Base-by-base conservation (phyloP, 2,113 vertebrate species). In the Pimephales promelas region DNA sequence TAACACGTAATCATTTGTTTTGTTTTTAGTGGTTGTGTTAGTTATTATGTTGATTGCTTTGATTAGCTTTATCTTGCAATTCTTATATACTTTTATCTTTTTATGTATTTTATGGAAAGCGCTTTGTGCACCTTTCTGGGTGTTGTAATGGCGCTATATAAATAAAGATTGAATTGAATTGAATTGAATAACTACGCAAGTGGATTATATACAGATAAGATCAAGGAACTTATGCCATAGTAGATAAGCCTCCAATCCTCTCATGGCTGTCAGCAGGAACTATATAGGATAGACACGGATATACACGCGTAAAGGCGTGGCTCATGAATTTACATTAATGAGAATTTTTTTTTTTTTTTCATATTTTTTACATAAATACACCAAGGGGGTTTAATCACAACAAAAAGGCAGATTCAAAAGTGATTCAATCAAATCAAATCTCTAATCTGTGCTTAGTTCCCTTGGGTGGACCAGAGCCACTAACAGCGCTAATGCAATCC, bases 171-270 rank as follows among this genome's bases (percentile, higher is more conserved):
- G n/a, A n/a, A n/a, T n/a, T n/a, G n/a, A n/a, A n/a, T n/a, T n/a
- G n/a, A n/a, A n/a, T n/a, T n/a, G n/a, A n/a, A n/a, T n/a, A n/a
- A n/a, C 82, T 75, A 40, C 71, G 54, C 43, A 91, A 91, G 31
- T 68, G 64, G 31, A 40, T 68, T 68, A 68, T 88, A 90, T 75
- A 28, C 28, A 90, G 86, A 89, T 86, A 73, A 89, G 88, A 87
- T 88, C 88, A 89, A 85, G 49, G 47, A 84, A 78, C 61, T 85
- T 91, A 86, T 89, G 88, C 84, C 88, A 86, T 87, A 87, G 85
- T 18, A 75, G 88, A 85, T 89, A 91, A 92, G 79, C 88, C 86
- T 74, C 86, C 88, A 92, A 92, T 91, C 91, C 88, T 87, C 85
- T 57, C 85, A 61, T 70, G 26, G 18, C 14, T 80, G 68, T 43